These are phyloP conservation scores for Peromyscus polionotus DNA, from an alignment of 2,113 vertebrate genomes.

Conservation along the genomic window DNA sequence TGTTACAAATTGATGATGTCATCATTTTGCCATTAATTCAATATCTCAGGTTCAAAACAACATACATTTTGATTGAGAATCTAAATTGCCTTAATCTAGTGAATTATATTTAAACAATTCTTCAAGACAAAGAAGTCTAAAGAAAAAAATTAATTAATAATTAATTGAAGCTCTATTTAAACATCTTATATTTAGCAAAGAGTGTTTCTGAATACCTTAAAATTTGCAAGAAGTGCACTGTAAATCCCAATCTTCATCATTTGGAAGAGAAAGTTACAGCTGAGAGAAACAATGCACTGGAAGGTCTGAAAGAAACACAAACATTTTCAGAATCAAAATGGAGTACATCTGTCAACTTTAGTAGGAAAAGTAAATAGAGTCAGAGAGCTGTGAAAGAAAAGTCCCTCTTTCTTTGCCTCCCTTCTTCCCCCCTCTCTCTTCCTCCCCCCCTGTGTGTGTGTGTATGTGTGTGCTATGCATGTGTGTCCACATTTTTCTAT, in stretches of 20 bases:
- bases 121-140: not conserved
- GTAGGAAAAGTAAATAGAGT: not conserved
- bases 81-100: not conserved
- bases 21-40: not conserved
- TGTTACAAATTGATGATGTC: not conserved
- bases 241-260: not conserved
- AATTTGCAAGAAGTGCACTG: not conserved
- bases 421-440: too few species aligned
- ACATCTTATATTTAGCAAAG: not conserved
- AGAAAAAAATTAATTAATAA: slow-evolving; percentile 9
- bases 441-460: too few species aligned
- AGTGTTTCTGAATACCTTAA: not conserved
- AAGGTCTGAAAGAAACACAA: not conserved
- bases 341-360: not conserved
- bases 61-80: not conserved
- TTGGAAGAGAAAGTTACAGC: not conserved
- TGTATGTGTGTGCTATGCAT: not conserved
- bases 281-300: not conserved
- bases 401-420: too few species aligned
- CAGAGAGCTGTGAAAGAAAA: not conserved
- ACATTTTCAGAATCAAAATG: not conserved
- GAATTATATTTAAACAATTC: not conserved
- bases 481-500: not conserved
- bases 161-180: not conserved
- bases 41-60: not conserved